phyloP scores from a whole-genome alignment of 2,888 invertebrate species.

The Lasioglossum villosulum region DNA sequence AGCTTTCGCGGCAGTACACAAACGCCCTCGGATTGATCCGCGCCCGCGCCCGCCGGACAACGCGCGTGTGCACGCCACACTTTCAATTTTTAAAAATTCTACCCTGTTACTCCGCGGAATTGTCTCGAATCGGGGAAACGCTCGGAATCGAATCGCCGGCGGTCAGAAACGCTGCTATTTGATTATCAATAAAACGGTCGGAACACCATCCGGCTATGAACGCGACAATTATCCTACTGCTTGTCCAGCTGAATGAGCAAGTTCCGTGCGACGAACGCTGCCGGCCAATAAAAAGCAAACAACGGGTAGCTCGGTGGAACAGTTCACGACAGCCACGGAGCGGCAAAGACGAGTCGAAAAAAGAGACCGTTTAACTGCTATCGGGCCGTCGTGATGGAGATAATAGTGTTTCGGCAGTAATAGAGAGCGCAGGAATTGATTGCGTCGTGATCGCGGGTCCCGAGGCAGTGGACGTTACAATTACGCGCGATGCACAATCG shows the following conservation, averaged over 20 bases:
- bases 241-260: neutral
- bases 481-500: neutral
- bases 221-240: neutral
- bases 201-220: neutral
- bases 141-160: neutral
- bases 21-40: slow-evolving; percentile 45
- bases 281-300: neutral
- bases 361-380: neutral
- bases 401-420: slow-evolving; percentile 1
- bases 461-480: neutral
- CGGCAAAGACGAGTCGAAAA: neutral
- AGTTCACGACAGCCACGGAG: neutral
- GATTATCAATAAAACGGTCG: neutral
- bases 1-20: slow-evolving; percentile 35
- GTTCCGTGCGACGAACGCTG: neutral
- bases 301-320: neutral
- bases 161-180: neutral
- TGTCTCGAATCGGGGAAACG: slow-evolving; percentile 1
- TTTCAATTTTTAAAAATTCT: slow-evolving; percentile 29
- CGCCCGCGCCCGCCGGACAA: slow-evolving; percentile 33
- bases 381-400: neutral
- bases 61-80: slow-evolving; percentile 32
- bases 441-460: slow-evolving; percentile 1
- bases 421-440: neutral
- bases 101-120: neutral